These are phyloP conservation scores for Athalia rosae DNA, from an alignment of 2,888 invertebrate genomes.

Conservation along the genomic window DNA sequence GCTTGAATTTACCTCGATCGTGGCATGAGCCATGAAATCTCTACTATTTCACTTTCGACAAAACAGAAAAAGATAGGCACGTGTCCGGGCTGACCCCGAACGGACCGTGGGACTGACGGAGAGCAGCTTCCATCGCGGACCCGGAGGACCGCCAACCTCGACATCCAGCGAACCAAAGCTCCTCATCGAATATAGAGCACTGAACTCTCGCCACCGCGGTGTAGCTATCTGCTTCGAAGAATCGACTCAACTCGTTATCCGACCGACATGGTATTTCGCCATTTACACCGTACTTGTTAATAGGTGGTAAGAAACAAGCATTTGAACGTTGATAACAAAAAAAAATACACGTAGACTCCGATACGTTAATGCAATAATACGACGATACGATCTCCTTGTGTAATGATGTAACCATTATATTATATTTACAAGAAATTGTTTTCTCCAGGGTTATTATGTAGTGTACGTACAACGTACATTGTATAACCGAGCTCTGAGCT, in stretches of 20 bases:
- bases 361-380: background rate
- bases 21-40: slow-evolving; percentile 46
- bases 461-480: too few species aligned
- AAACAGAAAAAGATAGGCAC: slow-evolving; percentile 46
- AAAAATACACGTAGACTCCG: slow-evolving; percentile 11
- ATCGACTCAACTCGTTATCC: background rate
- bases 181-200: slow-evolving; percentile 6
- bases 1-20: slow-evolving; percentile 24
- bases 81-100: slow-evolving; percentile 45
- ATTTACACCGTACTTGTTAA: too few species aligned
- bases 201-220: slow-evolving; percentile 37
- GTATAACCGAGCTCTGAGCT: background rate
- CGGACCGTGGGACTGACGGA: slow-evolving; percentile 45
- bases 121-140: slow-evolving; percentile 30
- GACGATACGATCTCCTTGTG: background rate
- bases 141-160: slow-evolving; percentile 47
- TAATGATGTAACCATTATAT: too few species aligned
- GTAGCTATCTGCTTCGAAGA: background rate
- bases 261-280: background rate
- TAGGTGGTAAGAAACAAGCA: too few species aligned
- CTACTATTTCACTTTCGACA: slow-evolving; percentile 45
- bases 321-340: slow-evolving; percentile 28
- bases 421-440: too few species aligned
- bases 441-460: too few species aligned
- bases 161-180: slow-evolving; percentile 48